Evolutionary conservation across 1,140 invertebrate species (phyloP), one percentile per base, ranked within the genome.

Genomic region (Zaprionus camerounensis): DNA sequence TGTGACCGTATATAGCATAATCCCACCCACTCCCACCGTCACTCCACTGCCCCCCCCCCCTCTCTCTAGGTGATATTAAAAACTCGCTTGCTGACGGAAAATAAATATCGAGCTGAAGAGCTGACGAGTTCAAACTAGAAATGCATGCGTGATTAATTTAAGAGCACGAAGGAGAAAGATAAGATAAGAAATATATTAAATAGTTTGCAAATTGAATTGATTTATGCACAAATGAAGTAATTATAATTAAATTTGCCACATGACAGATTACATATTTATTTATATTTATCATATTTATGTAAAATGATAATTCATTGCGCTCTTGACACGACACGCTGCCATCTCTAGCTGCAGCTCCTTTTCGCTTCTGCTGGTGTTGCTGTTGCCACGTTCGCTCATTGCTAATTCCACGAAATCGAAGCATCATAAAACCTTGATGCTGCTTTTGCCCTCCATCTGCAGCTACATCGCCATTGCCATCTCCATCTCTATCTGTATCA

Each of bases 401-500:
- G 79, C 80, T 82, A 81, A 82, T 82, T 81, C 80, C 80, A 82
- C 80, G 80, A 82, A 81, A 82, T 82, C 80, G 80, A 81, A 82
- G 70, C 75, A 81, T 75, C 80, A 82, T 81, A 81, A 81, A 82
- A 82, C 67, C 80, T 82, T 78, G 64, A 81, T 81, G 71, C 66
- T 71, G 70, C 64, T 65, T 73, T 67, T 76, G 68, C 31, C 62
- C 59, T 24, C 69, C 59, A 46, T 41, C 31, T 12, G 11, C n/a
- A 44, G 26, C 22, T 56, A 17, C 44, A 31, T n/a, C 22, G 6
- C 3, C 38, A 11, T 31, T 9, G 2, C 31, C 31, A 51, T 58
- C 44, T 20, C 26, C 22, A 28, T 69, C 11, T 46, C 63, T 31
- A 53, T 65, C 63, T 24, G 26, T 15, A 36, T 53, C 5, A 24